These are phyloP conservation scores for Epinephelus fuscoguttatus DNA, from an alignment of 2,113 vertebrate genomes.

Conservation along the genomic window DNA sequence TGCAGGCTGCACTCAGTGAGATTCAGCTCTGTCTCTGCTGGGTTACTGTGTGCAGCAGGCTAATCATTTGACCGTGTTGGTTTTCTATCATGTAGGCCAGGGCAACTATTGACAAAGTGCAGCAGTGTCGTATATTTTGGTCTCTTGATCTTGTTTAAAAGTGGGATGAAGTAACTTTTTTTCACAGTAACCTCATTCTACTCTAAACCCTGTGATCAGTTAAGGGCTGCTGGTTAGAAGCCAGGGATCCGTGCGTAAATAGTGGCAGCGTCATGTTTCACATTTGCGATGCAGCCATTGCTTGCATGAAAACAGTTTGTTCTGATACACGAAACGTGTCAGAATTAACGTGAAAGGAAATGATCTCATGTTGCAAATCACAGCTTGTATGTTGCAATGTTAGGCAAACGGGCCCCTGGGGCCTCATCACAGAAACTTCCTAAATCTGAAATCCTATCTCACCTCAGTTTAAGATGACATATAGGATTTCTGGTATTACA, in stretches of 20 bases:
- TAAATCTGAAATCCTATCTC: too few relatives aligned
- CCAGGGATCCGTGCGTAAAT: background rate
- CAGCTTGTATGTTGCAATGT: background rate
- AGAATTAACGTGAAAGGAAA: background rate
- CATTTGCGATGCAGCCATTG: background rate
- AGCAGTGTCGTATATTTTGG: background rate
- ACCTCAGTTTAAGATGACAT: too few relatives aligned
- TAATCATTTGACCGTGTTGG: slow-evolving; percentile 51
- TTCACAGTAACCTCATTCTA: background rate
- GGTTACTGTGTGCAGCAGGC: slow-evolving; percentile 10
- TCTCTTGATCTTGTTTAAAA: background rate
- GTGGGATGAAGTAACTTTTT: background rate
- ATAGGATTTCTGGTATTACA: too few relatives aligned
- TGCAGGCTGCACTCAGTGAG: slow-evolving; percentile 5
- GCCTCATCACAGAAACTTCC: too few relatives aligned
- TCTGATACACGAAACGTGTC: background rate
- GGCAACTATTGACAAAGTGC: slow-evolving; percentile 52
- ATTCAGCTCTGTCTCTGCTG: background rate
- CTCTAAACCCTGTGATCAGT: background rate
- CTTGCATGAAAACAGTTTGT: background rate
- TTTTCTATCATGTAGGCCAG: slow-evolving; percentile 17
- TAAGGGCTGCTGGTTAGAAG: slow-evolving; percentile 6
- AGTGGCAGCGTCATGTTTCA: background rate
- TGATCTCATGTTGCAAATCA: background rate
- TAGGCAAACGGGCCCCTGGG: background rate